These are phyloP conservation scores for Microctonus aethiopoides DNA, from an alignment of 2,888 invertebrate genomes.

Conservation along the genomic window DNA sequence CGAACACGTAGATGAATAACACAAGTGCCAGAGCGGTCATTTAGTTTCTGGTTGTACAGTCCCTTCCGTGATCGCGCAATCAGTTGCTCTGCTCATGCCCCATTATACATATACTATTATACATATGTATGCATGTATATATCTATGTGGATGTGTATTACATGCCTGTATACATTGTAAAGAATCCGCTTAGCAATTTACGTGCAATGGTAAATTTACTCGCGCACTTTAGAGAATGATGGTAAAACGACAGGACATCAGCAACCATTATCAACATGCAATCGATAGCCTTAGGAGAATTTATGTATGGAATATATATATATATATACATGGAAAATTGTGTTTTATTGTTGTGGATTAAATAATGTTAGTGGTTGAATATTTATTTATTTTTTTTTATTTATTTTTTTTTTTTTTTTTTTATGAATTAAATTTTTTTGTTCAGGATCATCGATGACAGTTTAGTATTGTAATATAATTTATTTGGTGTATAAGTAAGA, in stretches of 20 bases:
- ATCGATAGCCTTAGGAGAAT: background rate
- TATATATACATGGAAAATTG: too few species aligned
- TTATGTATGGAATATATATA: too few species aligned
- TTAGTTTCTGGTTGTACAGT: conserved; percentile 4
- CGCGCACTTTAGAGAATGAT: background rate
- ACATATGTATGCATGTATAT: background rate
- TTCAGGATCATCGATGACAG: too few species aligned
- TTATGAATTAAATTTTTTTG: too few species aligned
- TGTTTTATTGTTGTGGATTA: too few species aligned
- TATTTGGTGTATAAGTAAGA: too few species aligned
- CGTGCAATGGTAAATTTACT: conserved; percentile 10
- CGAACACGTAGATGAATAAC: background rate
- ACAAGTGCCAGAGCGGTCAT: conserved; percentile 1
- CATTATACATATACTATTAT: background rate
- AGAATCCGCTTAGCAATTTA: conserved; percentile 7
- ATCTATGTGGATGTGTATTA: background rate
- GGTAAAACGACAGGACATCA: conserved; percentile 3
- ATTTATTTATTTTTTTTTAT: too few species aligned
- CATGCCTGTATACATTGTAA: background rate
- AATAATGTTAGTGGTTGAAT: too few species aligned
- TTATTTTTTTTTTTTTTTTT: too few species aligned
- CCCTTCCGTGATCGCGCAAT: conserved; percentile 4
- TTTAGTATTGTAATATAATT: too few species aligned
- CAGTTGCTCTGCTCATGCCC: background rate
- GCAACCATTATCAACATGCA: conserved; percentile 4